A percentile compares a stretch with the other conserved stretches of the same genome.
phyloP scores from a whole-genome alignment of 2,113 vertebrate genomes.

The Herpetotheres cachinnans region DNA sequence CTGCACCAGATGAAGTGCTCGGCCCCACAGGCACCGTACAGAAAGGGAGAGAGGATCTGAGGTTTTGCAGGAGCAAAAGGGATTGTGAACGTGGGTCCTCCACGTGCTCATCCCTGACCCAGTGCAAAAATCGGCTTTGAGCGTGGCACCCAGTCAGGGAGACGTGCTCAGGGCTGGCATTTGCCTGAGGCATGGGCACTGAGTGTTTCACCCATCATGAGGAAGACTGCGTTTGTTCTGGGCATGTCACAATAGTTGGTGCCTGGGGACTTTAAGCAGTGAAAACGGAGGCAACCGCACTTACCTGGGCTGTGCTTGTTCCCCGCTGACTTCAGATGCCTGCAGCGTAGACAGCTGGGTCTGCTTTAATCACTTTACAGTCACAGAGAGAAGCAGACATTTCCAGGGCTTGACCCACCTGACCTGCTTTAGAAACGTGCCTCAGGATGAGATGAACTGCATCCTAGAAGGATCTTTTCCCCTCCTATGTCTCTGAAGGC shows the following conservation, averaged over 20 bases:
- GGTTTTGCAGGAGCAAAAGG: background rate
- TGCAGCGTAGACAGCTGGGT: background rate
- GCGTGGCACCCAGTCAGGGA: accelerated
- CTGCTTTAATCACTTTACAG: background rate
- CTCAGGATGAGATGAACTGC: background rate
- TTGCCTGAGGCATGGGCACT: accelerated
- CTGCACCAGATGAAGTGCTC: background rate
- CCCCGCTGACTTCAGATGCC: background rate
- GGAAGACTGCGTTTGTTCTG: background rate
- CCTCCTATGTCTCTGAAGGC: background rate
- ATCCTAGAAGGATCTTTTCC: background rate
- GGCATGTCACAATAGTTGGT: background rate
- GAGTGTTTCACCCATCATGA: background rate
- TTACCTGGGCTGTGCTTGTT: background rate
- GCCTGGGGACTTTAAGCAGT: background rate
- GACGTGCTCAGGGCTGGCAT: background rate
- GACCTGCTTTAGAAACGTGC: background rate
- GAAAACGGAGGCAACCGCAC: accelerated
- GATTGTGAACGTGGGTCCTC: accelerated
- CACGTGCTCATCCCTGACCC: accelerated
- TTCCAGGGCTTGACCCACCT: slow-evolving; percentile 7
- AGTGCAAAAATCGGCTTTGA: background rate
- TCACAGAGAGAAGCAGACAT: background rate
- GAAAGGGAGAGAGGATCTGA: background rate
- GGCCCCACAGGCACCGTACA: accelerated